Percentiles rank a stretch among this genome's conserved stretches.
phyloP scores from a whole-genome alignment of 2,888 invertebrate genomes.

The Cerceris ruficornis region DNA sequence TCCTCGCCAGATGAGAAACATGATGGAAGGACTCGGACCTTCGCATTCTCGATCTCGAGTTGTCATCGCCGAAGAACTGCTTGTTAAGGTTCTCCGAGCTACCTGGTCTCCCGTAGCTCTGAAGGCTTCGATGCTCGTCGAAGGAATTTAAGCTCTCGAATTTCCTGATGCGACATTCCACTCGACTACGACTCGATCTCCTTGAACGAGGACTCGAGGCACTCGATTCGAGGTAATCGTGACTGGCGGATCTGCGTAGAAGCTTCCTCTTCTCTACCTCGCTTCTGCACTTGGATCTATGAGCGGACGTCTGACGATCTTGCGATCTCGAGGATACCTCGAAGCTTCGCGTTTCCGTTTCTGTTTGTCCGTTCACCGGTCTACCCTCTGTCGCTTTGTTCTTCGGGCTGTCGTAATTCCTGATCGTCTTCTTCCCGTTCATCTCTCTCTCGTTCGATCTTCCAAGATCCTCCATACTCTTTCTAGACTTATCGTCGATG shows the following conservation, averaged over 20 bases:
- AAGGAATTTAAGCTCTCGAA: conserved; percentile 79
- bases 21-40: conserved; percentile 80
- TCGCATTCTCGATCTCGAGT: conserved; percentile 65
- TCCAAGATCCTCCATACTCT: conserved; percentile 57
- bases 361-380: conserved; percentile 39
- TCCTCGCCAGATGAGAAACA: conserved; percentile 62
- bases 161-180: conserved; percentile 77
- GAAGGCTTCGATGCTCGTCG: conserved; percentile 72
- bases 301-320: conserved; percentile 47
- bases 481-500: conserved; percentile 35
- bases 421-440: conserved; percentile 48
- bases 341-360: conserved; percentile 47
- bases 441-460: conserved; percentile 28
- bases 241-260: conserved; percentile 75
- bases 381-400: conserved; percentile 16
- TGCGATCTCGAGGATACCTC: conserved; percentile 43
- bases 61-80: conserved; percentile 39
- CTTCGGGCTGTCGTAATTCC: conserved; percentile 47
- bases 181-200: conserved; percentile 66
- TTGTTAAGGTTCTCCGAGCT: conserved; percentile 52
- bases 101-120: conserved; percentile 60
- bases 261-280: conserved; percentile 75
- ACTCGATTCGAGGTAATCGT: conserved; percentile 74
- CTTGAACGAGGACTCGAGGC: conserved; percentile 68
- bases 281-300: conserved; percentile 66